Evolutionary conservation across 2,888 invertebrate species (phyloP).

Genomic region (Heliconius hortense): DNA sequence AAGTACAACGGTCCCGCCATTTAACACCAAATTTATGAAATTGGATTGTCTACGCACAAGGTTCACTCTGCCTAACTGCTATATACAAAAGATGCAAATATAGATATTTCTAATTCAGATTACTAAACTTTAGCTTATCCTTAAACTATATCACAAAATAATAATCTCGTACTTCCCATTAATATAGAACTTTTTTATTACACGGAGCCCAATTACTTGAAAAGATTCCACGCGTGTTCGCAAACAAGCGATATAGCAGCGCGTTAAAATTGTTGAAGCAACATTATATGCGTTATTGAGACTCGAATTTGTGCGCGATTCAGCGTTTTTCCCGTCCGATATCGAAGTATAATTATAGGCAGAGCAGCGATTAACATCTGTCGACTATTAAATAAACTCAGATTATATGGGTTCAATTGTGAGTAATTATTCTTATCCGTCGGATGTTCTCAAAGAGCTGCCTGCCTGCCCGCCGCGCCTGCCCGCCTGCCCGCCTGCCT

Average conservation of each 20-base stretch:
- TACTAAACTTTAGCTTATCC: no score
- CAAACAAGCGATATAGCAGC: conserved; percentile 29
- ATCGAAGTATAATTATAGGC: conserved; percentile 77
- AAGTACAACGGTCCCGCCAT: no score
- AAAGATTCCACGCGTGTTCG: conserved; percentile 28
- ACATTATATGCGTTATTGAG: conserved; percentile 54
- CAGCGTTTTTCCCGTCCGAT: conserved; percentile 76
- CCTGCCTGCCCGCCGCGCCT: conserved; percentile 61
- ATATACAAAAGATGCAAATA: no score
- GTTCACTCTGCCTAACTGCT: no score
- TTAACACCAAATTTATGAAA: no score
- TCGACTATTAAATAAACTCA: conserved; percentile 79
- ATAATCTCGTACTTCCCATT: neutral
- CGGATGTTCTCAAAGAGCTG: conserved; percentile 75
- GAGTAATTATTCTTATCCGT: conserved; percentile 82
- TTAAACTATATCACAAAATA: neutral
- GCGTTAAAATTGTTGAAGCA: conserved; percentile 43
- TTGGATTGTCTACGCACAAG: no score
- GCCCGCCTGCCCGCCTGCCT: conserved; percentile 50
- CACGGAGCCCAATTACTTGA: conserved; percentile 21
- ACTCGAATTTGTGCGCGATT: conserved; percentile 51
- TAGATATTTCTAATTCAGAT: no score
- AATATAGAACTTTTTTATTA: conserved; percentile 21
- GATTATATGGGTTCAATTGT: conserved; percentile 81
- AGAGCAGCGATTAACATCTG: conserved; percentile 79